These are phyloP conservation scores for Carpatolechia fugitivella DNA, from an alignment of 2,888 invertebrate species.

Conservation along the genomic window DNA sequence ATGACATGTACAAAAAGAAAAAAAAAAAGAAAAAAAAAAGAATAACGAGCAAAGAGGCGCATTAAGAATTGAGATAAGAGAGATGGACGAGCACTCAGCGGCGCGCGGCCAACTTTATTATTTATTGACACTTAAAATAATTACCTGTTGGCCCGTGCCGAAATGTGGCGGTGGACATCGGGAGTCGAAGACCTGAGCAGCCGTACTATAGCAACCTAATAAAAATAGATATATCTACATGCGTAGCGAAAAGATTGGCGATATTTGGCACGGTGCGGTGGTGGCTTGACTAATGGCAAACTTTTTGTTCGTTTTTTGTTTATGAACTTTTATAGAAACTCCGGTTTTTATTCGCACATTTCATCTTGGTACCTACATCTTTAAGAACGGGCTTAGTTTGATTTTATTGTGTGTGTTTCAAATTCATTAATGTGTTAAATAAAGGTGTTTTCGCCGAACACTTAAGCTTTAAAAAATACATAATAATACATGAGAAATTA, in stretches of 20 bases:
- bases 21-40: conserved; percentile 58
- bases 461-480: too few relatives aligned
- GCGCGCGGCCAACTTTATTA: conserved; percentile 72
- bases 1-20: conserved; percentile 63
- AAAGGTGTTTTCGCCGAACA: too few relatives aligned
- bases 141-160: conserved; percentile 77
- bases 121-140: conserved; percentile 80
- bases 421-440: too few relatives aligned
- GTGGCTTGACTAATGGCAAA: not conserved
- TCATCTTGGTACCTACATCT: too few relatives aligned
- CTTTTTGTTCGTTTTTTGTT: not conserved
- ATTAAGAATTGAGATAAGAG: conserved; percentile 78
- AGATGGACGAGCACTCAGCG: conserved; percentile 77
- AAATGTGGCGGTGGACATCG: conserved; percentile 34
- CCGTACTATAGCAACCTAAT: not conserved
- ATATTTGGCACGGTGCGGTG: not conserved
- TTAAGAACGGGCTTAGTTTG: too few relatives aligned
- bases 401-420: not conserved
- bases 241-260: not conserved
- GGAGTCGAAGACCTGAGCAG: conserved; percentile 49
- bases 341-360: too few relatives aligned
- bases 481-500: conserved; percentile 9
- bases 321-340: too few relatives aligned
- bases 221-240: conserved; percentile 3
- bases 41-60: conserved; percentile 75